phyloP scores from a whole-genome alignment of 1,140 invertebrate genomes.

The Pemphigus obesinymphae region DNA sequence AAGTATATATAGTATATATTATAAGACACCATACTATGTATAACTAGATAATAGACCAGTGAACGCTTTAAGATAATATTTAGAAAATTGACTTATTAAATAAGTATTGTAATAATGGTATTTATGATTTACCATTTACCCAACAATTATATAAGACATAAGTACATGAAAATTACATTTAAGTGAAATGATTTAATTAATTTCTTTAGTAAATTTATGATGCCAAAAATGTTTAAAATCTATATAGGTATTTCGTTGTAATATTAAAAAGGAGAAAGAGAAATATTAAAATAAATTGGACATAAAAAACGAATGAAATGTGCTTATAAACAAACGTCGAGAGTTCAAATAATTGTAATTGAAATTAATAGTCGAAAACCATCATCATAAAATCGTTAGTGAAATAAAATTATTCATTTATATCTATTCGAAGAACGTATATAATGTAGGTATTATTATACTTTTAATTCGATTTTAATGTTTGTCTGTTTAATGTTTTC shows the following conservation, averaged over 20 bases:
- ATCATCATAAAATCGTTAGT: background rate
- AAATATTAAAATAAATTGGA: background rate
- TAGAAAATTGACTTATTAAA: background rate
- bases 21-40: too few species aligned
- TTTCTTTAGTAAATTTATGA: background rate
- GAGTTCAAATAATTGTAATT: background rate
- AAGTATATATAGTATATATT: too few species aligned
- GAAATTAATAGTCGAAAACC: slow-evolving; percentile 15
- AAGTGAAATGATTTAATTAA: background rate
- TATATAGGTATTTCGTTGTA: too few species aligned
- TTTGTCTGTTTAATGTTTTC: slow-evolving; percentile 6
- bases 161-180: background rate
- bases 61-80: background rate
- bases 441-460: background rate
- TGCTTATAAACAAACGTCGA: too few species aligned
- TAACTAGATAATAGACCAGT: background rate
- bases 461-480: background rate
- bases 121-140: too few species aligned
- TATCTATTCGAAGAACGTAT: background rate
- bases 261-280: background rate
- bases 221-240: background rate
- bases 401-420: slow-evolving; percentile 23
- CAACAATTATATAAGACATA: too few species aligned
- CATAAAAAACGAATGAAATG: background rate
- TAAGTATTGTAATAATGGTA: too few species aligned